These are phyloP conservation scores for Alligator sinensis DNA, from an alignment of 2,113 vertebrate genomes.

Conservation along the genomic window DNA sequence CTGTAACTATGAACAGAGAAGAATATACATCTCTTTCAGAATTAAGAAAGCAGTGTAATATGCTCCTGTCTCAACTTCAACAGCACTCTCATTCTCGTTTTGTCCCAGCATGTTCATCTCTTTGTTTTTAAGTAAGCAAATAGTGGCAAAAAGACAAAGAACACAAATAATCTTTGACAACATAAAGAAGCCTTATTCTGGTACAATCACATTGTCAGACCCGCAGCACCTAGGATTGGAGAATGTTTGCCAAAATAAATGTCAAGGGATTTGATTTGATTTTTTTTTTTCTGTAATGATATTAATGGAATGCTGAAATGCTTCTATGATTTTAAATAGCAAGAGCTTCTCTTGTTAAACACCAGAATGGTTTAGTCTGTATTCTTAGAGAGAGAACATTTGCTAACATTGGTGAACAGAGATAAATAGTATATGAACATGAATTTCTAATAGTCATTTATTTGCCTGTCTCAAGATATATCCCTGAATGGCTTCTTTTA, in stretches of 20 bases:
- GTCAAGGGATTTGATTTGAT: neutral
- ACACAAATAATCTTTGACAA: neutral
- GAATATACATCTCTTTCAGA: neutral
- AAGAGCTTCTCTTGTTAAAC: neutral
- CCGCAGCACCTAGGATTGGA: neutral
- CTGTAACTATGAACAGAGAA: neutral
- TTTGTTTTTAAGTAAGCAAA: too few species aligned
- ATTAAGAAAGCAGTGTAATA: neutral
- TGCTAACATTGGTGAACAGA: neutral
- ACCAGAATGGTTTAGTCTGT: neutral
- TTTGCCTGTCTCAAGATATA: neutral
- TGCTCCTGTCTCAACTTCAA: neutral
- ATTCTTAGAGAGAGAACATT: neutral
- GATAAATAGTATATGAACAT: neutral
- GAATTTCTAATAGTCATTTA: neutral
- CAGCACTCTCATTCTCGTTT: neutral
- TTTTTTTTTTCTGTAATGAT: neutral
- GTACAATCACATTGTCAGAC: fast-evolving
- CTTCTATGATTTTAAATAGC: neutral
- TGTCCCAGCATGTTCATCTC: neutral
- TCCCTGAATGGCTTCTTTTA: neutral
- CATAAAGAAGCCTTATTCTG: neutral
- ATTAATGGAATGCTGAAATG: neutral
- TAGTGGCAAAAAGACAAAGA: neutral
- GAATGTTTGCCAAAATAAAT: neutral